Evolutionary conservation across 2,888 invertebrate genomes (phyloP).

Genomic region (Erebia ligea): DNA sequence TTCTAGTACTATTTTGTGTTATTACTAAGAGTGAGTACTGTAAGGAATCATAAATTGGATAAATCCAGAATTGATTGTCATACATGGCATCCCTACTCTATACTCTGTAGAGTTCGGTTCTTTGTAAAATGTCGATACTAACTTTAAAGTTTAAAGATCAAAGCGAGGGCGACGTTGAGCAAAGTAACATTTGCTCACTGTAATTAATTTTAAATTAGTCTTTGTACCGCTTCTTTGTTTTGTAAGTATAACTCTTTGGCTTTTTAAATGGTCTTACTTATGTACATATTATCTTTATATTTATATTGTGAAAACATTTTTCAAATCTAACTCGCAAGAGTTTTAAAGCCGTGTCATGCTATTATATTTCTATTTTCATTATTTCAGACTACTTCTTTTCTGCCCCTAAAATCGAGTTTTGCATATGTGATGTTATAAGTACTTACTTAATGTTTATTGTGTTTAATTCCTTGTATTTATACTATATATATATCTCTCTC

Average conservation of each 20-base stretch:
- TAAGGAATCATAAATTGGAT: background rate
- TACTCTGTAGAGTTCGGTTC: background rate
- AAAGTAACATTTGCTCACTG: conserved; percentile 30
- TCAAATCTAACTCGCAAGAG: background rate
- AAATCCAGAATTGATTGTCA: background rate
- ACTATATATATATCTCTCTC: too few relatives aligned
- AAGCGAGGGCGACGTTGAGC: conserved; percentile 12
- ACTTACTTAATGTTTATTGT: too few relatives aligned
- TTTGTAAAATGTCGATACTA: conserved; percentile 16
- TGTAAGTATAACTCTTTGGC: background rate
- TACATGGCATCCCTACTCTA: background rate
- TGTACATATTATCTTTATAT: too few relatives aligned
- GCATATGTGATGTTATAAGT: too few relatives aligned
- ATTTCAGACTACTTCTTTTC: too few relatives aligned
- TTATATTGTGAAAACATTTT: background rate
- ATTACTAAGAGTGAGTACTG: too few relatives aligned
- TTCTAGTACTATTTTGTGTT: too few relatives aligned
- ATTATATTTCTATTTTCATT: background rate
- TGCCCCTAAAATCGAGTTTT: too few relatives aligned
- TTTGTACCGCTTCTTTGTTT: conserved; percentile 15
- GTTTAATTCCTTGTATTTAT: too few relatives aligned
- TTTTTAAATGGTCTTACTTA: background rate
- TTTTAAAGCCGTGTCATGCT: background rate
- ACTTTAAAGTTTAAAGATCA: conserved; percentile 12
- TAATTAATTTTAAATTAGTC: conserved; percentile 28